Percentiles rank a stretch among this genome's conserved stretches.
Conservation (phyloP, 2,797 vertebrate genomes). For the Ctenosaura bakeri region DNA sequence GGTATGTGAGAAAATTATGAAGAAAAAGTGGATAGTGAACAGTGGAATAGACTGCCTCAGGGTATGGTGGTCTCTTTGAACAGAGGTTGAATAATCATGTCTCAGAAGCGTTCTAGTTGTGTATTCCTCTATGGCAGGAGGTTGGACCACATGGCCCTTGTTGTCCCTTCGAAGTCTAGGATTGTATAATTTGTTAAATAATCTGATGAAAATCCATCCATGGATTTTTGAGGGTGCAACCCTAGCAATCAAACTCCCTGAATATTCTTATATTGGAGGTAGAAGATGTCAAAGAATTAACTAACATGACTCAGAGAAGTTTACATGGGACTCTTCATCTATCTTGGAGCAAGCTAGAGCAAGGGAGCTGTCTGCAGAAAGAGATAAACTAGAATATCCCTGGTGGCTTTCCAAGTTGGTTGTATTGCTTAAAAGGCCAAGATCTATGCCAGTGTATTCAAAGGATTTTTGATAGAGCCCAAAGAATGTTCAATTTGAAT, state of each 20-base stretch:
- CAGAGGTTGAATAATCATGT: too few species aligned
- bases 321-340: background rate
- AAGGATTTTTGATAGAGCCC: background rate
- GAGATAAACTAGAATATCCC: background rate
- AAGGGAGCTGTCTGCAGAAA: background rate
- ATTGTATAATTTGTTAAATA: fast-evolving
- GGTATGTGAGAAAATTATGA: constrained; percentile 82
- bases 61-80: too few species aligned
- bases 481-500: background rate
- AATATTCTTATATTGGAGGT: background rate
- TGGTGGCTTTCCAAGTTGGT: background rate
- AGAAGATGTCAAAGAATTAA: background rate
- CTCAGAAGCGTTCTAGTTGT: too few species aligned
- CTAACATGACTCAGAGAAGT: background rate
- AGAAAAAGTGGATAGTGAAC: background rate
- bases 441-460: background rate
- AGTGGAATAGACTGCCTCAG: too few species aligned
- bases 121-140: too few species aligned
- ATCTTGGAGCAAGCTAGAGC: background rate
- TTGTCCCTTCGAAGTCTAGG: too few species aligned
- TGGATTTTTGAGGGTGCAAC: background rate
- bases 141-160: too few species aligned
- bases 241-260: background rate
- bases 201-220: background rate
- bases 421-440: background rate